Conservation (phyloP, 2,113 vertebrate species). For the Otolemur garnettii region DNA sequence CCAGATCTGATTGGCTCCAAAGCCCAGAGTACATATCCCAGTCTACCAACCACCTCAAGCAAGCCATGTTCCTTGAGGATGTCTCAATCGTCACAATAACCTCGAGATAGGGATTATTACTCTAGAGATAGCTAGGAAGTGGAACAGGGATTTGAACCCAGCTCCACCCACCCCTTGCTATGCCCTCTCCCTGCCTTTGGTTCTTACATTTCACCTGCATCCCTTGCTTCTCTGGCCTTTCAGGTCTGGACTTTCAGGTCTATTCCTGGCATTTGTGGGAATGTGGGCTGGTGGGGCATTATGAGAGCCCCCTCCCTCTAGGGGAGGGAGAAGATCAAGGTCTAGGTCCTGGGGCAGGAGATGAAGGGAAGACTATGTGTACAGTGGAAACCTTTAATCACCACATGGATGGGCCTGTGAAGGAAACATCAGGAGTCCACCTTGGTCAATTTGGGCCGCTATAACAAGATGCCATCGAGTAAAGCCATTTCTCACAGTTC, state of each 20-base stretch:
- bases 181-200: not conserved
- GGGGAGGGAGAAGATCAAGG: no score
- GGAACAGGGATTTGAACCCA: not conserved
- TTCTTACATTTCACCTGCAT: not conserved
- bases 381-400: not conserved
- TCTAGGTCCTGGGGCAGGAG: not conserved
- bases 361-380: not conserved
- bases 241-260: not conserved
- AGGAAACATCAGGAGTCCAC: not conserved
- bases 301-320: not conserved
- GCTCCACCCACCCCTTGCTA: not conserved
- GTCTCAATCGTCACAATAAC: not conserved
- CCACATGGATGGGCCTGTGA: fast-evolving
- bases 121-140: not conserved
- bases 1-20: not conserved
- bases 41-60: not conserved
- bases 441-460: not conserved
- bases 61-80: not conserved
- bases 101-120: not conserved
- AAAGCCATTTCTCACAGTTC: not conserved
- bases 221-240: not conserved
- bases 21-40: not conserved
- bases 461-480: not conserved
- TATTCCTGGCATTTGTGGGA: not conserved
- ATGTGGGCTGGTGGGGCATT: not conserved